A percentile compares a stretch with the other conserved stretches of the same genome.
Conservation (phyloP, 2,888 invertebrate species). For the Hofmannophila pseudospretella region DNA sequence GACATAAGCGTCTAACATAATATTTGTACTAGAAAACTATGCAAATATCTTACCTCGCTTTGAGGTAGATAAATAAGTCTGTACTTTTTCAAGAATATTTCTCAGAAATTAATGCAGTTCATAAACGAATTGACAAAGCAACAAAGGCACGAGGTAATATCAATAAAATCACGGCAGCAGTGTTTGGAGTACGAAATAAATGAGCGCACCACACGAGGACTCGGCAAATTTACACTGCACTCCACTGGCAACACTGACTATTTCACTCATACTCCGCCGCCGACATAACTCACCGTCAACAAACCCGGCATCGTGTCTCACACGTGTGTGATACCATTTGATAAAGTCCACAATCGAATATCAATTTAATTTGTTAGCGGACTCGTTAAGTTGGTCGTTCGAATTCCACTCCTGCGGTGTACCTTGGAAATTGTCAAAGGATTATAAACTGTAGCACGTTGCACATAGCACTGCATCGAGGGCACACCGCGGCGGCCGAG, state of each 20-base stretch:
- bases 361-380: slow-evolving; percentile 10
- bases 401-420: slow-evolving; percentile 41
- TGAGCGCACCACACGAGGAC: slow-evolving; percentile 58
- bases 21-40: too few relatives aligned
- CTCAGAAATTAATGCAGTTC: too few relatives aligned
- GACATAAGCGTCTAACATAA: too few relatives aligned
- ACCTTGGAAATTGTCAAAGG: slow-evolving; percentile 37
- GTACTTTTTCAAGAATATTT: too few relatives aligned
- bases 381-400: slow-evolving; percentile 31
- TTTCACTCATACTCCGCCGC: slow-evolving; percentile 50
- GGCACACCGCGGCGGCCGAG: slow-evolving; percentile 17
- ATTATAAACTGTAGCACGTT: slow-evolving; percentile 50
- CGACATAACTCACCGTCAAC: slow-evolving; percentile 10
- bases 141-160: slow-evolving; percentile 15
- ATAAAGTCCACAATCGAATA: slow-evolving; percentile 21
- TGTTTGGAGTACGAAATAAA: slow-evolving; percentile 50
- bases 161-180: slow-evolving; percentile 53
- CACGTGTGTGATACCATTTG: slow-evolving; percentile 13
- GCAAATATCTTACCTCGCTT: too few relatives aligned
- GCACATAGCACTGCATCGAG: slow-evolving; percentile 30
- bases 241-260: slow-evolving; percentile 64
- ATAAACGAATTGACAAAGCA: not conserved
- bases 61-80: too few relatives aligned
- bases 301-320: slow-evolving; percentile 9
- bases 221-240: slow-evolving; percentile 72